Base-by-base conservation (phyloP, 2,113 vertebrate species). In the Seriola dumerili region DNA sequence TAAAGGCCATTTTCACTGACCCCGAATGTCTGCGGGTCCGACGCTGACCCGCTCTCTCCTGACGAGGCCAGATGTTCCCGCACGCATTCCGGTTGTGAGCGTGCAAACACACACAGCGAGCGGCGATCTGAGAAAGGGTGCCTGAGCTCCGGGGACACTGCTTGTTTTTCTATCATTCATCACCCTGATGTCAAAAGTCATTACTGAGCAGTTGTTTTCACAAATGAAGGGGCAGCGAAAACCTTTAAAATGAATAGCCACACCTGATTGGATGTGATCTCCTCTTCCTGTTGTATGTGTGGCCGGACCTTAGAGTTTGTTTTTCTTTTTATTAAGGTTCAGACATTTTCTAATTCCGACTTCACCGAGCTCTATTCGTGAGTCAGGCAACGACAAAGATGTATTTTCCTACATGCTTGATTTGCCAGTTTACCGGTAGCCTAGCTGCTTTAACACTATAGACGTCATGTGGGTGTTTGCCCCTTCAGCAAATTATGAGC, bases 111-210 rank as follows among this genome's bases (percentile, higher is more conserved):
- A 40, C 36, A 5, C 16, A 2, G 29, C 25, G 55, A 46, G 32
- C 16, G 25, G 19, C 40, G 17, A 61, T 32, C 29, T 34, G 29
- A 58, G 57, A 69, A 63, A 29, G 29, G n/a, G 44, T 46, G 65
- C 17, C 13, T 3, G 4, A 70, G 23, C 50, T 10, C 58, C 13
- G 52, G 44, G 44, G 93, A 94, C 89, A 91, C 87, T 89, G 89
- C 11, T 70, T 96, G 94, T 96, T 96, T 97, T 95, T 80, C 81
- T 85, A 92, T 88, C 94, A 95, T 96, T 94, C 91, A 93, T 96
- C 95, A 96, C 95, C 71, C 77, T 4, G 46, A 85, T 94, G 94
- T 96, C 96, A 96, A 76, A 95, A 94, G 93, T 95, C 94, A 91
- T 93, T 92, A 54, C 32, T 91, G 88, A 89, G 85, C 86, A 84